Conservation (phyloP, 2,888 invertebrate genomes). For the Temnothorax rugatulus region DNA sequence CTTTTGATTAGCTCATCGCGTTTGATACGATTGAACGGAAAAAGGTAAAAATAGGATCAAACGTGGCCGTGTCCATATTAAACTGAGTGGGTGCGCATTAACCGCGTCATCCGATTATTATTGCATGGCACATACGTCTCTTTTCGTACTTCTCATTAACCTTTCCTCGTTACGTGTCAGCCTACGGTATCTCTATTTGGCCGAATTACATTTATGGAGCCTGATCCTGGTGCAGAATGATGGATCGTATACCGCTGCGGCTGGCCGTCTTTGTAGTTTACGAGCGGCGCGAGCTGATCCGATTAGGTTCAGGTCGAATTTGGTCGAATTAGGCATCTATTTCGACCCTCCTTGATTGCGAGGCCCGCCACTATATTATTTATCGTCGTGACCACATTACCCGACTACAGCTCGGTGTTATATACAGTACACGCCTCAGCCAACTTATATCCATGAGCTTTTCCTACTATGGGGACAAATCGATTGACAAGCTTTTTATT, state of each 20-base stretch:
- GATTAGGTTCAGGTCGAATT: slow-evolving; percentile 71
- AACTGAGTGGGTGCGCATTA: slow-evolving; percentile 33
- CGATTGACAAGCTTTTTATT: not conserved
- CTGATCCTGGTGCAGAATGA: slow-evolving; percentile 56
- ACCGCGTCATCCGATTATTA: slow-evolving; percentile 27
- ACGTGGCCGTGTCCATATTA: not conserved
- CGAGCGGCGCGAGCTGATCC: slow-evolving; percentile 74
- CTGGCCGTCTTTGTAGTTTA: slow-evolving; percentile 71
- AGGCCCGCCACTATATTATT: slow-evolving; percentile 50
- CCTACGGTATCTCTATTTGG: slow-evolving; percentile 71
- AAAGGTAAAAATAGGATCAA: slow-evolving; percentile 13
- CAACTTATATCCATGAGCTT: not conserved
- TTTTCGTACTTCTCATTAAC: slow-evolving; percentile 43
- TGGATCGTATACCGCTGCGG: slow-evolving; percentile 57
- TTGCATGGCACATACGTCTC: slow-evolving; percentile 2
- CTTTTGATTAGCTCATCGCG: slow-evolving; percentile 17
- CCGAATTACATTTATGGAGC: slow-evolving; percentile 74
- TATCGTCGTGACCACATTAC: slow-evolving; percentile 18
- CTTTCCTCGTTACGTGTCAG: slow-evolving; percentile 29
- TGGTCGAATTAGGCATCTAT: slow-evolving; percentile 69
- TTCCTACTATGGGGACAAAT: not conserved
- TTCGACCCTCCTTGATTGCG: slow-evolving; percentile 54
- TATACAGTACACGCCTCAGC: not conserved
- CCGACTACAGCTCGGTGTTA: not conserved
- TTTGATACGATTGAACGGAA: not conserved